phyloP scores from a whole-genome alignment of 2,113 vertebrate genomes.

The Xenopus borealis region DNA sequence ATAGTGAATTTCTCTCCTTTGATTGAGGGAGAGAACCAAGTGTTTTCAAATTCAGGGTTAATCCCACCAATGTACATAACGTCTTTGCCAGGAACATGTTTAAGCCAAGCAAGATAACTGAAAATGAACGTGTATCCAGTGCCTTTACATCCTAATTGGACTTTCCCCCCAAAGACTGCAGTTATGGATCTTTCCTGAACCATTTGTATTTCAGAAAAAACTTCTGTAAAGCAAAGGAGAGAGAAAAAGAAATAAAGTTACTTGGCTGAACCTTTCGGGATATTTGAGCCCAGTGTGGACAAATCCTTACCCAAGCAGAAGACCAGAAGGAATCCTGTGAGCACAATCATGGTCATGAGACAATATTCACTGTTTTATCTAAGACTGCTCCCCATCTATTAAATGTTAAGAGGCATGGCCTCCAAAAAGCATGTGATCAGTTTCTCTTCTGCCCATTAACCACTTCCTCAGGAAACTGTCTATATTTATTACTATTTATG shows the following conservation, averaged over 20 bases:
- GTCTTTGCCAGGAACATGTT: constrained; percentile 7
- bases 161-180: not conserved
- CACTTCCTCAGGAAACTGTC: no score
- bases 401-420: no score
- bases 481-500: no score
- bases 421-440: no score
- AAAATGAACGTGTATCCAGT: not conserved
- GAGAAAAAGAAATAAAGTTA: no score
- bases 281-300: not conserved
- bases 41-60: not conserved
- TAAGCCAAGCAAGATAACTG: not conserved
- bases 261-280: no score
- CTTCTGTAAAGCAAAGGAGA: not conserved
- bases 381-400: no score
- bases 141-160: not conserved
- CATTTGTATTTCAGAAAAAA: not conserved
- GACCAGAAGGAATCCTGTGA: not conserved
- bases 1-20: no score
- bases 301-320: not conserved
- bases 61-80: not conserved
- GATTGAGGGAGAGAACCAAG: not conserved
- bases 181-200: not conserved
- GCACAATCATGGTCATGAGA: no score
- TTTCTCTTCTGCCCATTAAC: no score
- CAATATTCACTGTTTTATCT: no score